A percentile compares a stretch with the other conserved stretches of the same genome.
These are phyloP conservation scores for Crossocerus cetratus DNA, from an alignment of 2,888 invertebrate species.

Conservation along the genomic window DNA sequence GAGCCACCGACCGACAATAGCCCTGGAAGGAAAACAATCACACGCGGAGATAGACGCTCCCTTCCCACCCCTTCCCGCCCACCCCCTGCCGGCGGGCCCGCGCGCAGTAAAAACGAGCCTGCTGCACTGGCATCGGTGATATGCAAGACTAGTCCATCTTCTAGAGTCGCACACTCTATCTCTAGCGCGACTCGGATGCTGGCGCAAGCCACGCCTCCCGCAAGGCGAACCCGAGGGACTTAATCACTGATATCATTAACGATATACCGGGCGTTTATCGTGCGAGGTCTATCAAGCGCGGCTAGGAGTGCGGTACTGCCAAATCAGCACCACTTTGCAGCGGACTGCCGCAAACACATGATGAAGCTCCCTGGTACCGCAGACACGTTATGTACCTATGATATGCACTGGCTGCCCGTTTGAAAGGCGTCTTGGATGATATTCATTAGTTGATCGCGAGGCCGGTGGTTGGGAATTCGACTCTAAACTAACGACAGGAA, in stretches of 20 bases:
- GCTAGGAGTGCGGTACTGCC: background rate
- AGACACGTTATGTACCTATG: too few relatives aligned
- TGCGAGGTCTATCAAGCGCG: background rate
- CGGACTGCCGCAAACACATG: too few relatives aligned
- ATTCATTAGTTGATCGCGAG: background rate
- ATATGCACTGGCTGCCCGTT: background rate
- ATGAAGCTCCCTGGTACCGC: too few relatives aligned
- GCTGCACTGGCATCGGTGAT: too few relatives aligned
- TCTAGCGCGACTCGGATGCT: too few relatives aligned
- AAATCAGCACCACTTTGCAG: background rate
- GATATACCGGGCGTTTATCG: background rate
- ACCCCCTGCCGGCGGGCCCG: too few relatives aligned
- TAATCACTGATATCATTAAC: background rate
- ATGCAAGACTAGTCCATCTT: too few relatives aligned
- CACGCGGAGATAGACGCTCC: background rate
- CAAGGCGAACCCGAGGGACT: background rate
- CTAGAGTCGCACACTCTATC: too few relatives aligned
- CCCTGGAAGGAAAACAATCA: constrained; percentile 21
- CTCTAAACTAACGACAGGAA: constrained; percentile 1
- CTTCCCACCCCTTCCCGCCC: too few relatives aligned
- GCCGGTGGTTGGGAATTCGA: background rate
- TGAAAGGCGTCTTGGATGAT: constrained; percentile 4
- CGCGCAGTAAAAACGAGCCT: too few relatives aligned
- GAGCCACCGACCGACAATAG: background rate
- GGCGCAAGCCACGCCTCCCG: background rate